Evolutionary conservation across 2,113 vertebrate species (phyloP), one percentile per base, ranked within the genome.

Genomic region (Solea senegalensis): DNA sequence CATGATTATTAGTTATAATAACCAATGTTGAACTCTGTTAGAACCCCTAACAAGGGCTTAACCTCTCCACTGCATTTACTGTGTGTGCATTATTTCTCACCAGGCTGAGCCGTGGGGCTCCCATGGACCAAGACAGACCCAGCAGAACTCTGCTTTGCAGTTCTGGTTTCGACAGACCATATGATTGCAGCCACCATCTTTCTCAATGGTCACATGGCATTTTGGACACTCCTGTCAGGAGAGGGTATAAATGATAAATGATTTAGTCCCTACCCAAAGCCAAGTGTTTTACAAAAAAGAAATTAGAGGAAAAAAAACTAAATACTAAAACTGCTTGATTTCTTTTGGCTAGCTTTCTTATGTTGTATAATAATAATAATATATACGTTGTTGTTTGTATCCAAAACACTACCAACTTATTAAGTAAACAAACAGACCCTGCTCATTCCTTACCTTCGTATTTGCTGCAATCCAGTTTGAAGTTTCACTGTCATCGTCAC

Each of bases 161-260:
- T 98, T 99, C 95, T 99, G 98, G 94, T 99, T 99, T 89, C 97
- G 96, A 94, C 98, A 99, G 76, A 99, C 98, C 98, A 99, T 99
- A 93, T 99, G 98, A 92, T 99, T 99, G 91, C 98, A 99, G 91
- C 98, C 98, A 12, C 98, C 98, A 12, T 99, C 97, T 93, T 99
- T 99, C 89, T 99, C 98, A 64, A 99, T 99, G 89, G 98, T 99
- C 89, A 99, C 97, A 14, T 99, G 97, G 93, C 97, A 99, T 96
- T 99, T 99, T 16, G 98, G 98, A 92, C 97, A 99, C 90, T 99
- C 98, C 98, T 99, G 91, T 78, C 27, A 68, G 6, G 3, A 15
- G n/a, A 48, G 10, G 2, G 12, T 14, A 74, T 8, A 1, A 43
- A n/a, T 3, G 5, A 74, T 8, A 1, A 43, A n/a, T 3, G 5